Evolutionary conservation across 2,888 invertebrate species (phyloP).

Genomic region (Lepidonotus clava): DNA sequence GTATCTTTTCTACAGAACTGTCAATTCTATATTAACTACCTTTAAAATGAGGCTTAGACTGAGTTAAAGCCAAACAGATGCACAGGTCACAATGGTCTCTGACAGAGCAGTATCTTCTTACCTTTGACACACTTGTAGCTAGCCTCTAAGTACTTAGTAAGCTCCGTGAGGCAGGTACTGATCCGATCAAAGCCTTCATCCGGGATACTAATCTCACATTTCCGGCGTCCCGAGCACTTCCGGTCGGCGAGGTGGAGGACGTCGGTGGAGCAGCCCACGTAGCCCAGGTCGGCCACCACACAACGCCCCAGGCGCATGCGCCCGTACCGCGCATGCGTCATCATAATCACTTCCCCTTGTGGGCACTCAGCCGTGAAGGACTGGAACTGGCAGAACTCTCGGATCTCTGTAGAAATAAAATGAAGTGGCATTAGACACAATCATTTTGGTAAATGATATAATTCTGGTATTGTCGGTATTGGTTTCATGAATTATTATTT

Average conservation of each 20-base stretch:
- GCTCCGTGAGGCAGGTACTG: conserved; percentile 39
- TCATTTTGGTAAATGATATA: background rate
- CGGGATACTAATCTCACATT: conserved; percentile 51
- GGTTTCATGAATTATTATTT: too few relatives aligned
- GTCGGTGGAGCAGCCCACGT: conserved; percentile 51
- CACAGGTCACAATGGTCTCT: too few relatives aligned
- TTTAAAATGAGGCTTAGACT: too few relatives aligned
- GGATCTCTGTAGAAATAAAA: conserved; percentile 20
- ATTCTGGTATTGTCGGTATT: background rate
- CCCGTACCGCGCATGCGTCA: conserved; percentile 48
- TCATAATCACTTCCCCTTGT: conserved; percentile 43
- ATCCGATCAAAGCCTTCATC: conserved; percentile 38
- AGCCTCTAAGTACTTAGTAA: conserved; percentile 48
- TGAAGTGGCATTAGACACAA: background rate
- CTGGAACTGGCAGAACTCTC: conserved; percentile 51
- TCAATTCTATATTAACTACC: too few relatives aligned
- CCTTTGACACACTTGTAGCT: conserved; percentile 54
- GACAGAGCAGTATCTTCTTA: too few relatives aligned
- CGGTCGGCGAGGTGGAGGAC: conserved; percentile 50
- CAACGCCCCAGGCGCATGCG: conserved; percentile 51
- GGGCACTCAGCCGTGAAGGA: conserved; percentile 41
- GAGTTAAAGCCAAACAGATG: too few relatives aligned
- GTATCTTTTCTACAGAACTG: too few relatives aligned
- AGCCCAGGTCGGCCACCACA: conserved; percentile 48
- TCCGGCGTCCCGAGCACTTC: conserved; percentile 45